A percentile compares a stretch with the other conserved stretches of the same genome.
phyloP scores from a whole-genome alignment of 2,797 vertebrate species.

The Cuculus canorus region DNA sequence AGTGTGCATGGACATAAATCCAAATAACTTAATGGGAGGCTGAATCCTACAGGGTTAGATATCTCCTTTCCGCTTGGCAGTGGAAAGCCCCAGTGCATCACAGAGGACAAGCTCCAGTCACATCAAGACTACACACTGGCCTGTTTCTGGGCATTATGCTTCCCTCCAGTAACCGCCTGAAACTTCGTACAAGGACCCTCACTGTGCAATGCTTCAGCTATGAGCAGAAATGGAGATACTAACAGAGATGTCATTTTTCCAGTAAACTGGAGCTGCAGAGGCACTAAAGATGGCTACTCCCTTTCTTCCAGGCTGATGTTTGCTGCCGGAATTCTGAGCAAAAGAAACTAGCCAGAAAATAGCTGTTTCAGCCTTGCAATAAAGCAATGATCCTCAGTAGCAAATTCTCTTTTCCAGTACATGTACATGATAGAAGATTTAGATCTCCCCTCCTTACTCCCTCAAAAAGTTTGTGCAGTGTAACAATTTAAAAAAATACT shows the following conservation, averaged over 20 bases:
- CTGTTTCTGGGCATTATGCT: neutral
- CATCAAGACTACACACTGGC: neutral
- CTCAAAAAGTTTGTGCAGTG: neutral
- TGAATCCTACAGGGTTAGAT: no score
- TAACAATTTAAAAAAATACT: neutral
- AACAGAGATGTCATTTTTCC: neutral
- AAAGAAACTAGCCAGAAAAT: neutral
- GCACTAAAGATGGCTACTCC: neutral
- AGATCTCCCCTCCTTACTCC: neutral
- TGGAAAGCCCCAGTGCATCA: no score
- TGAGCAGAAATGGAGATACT: no score
- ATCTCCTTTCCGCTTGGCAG: no score
- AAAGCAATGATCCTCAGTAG: neutral
- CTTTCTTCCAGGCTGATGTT: neutral
- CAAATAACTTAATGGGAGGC: neutral
- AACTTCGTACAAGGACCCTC: neutral
- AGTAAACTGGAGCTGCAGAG: neutral
- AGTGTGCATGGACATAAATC: neutral
- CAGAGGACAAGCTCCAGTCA: neutral
- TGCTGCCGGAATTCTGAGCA: neutral
- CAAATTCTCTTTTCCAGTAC: neutral
- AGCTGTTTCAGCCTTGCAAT: neutral
- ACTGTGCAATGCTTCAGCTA: neutral
- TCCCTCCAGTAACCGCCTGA: neutral
- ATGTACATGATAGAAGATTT: neutral